Evolutionary conservation across 2,888 invertebrate species (phyloP).

Genomic region (Brachynemurus nebulosus): DNA sequence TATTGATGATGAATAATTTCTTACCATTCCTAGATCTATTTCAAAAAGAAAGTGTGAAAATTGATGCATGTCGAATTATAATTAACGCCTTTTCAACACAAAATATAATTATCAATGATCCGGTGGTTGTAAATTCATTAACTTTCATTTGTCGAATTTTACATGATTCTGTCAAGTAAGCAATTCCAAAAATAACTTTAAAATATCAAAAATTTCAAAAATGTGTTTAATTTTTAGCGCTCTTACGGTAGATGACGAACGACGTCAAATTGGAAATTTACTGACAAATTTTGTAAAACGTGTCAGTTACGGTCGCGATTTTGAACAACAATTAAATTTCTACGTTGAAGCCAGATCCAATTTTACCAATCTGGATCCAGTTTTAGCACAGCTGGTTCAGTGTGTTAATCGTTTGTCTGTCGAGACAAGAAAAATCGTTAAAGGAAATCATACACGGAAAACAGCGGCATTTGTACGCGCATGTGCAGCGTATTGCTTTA

Average conservation of each 20-base stretch:
- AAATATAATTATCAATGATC: constrained; percentile 47
- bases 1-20: constrained; percentile 81
- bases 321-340: constrained; percentile 84
- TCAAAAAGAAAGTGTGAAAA: constrained; percentile 68
- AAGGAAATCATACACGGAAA: constrained; percentile 61
- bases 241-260: constrained; percentile 84
- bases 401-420: constrained; percentile 70
- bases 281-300: constrained; percentile 68
- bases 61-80: constrained; percentile 72
- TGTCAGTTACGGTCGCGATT: constrained; percentile 71
- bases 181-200: constrained; percentile 13
- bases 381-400: constrained; percentile 74
- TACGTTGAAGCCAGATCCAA: constrained; percentile 84
- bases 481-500: constrained; percentile 89
- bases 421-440: constrained; percentile 49
- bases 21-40: constrained; percentile 81
- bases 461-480: constrained; percentile 81
- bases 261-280: constrained; percentile 68
- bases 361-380: constrained; percentile 81
- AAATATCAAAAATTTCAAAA: constrained; percentile 2
- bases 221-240: constrained; percentile 42
- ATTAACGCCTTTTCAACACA: constrained; percentile 45
- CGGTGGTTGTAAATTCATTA: constrained; percentile 74
- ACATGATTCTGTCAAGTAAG: constrained; percentile 87
- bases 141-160: constrained; percentile 80